A percentile compares a stretch with the other conserved stretches of the same genome.
These are phyloP conservation scores for Acanthaster planci DNA, from an alignment of 35 echinoderm and acorn worm genomes.

Conservation along the genomic window DNA sequence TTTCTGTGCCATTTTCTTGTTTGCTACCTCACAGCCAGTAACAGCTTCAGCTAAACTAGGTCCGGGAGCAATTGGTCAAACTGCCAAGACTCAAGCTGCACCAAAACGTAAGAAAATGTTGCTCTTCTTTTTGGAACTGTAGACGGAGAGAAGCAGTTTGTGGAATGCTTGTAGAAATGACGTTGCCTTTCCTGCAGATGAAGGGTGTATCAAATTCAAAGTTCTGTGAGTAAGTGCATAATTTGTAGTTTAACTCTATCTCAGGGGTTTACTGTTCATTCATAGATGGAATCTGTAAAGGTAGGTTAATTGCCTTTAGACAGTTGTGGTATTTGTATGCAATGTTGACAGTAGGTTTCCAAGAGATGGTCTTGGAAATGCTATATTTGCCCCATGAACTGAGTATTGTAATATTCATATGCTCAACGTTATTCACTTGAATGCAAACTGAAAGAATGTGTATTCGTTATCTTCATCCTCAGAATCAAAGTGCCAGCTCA, in stretches of 20 bases:
- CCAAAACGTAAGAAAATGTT: slow-evolving; percentile 29
- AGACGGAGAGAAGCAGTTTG: not conserved
- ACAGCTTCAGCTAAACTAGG: slow-evolving; percentile 67
- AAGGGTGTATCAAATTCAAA: not conserved
- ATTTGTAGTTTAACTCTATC: not conserved
- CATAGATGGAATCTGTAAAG: too few relatives aligned
- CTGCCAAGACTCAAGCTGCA: slow-evolving; percentile 30
- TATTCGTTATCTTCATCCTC: too few relatives aligned
- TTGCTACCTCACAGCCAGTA: slow-evolving; percentile 36
- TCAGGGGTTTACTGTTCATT: not conserved
- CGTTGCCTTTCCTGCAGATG: not conserved
- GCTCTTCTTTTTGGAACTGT: not conserved
- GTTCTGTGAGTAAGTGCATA: not conserved
- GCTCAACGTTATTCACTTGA: too few relatives aligned
- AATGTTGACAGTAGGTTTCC: too few relatives aligned
- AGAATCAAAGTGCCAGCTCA: too few relatives aligned
- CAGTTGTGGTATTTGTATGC: too few relatives aligned
- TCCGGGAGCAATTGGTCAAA: slow-evolving; percentile 77
- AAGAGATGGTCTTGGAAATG: too few relatives aligned
- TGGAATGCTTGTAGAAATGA: not conserved
- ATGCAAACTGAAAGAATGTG: too few relatives aligned
- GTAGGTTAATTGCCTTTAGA: too few relatives aligned
- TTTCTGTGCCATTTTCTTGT: not conserved
- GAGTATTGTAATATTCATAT: too few relatives aligned
- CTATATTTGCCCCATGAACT: too few relatives aligned